Evolutionary conservation across 2,113 vertebrate species (phyloP).

Genomic region (Vicugna pacos): DNA sequence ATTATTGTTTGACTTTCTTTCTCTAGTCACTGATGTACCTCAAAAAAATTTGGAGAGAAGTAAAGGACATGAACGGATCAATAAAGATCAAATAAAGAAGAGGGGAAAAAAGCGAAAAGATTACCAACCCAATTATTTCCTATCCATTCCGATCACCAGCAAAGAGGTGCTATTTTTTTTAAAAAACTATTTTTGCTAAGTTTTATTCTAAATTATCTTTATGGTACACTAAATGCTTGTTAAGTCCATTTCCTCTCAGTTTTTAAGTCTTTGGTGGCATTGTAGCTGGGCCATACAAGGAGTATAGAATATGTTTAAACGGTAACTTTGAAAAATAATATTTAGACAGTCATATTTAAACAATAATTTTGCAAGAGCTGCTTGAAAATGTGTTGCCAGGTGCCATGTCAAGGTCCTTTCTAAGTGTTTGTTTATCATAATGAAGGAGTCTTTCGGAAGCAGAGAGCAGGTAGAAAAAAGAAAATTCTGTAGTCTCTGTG

Average conservation of each 20-base stretch:
- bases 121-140: conserved; percentile 94
- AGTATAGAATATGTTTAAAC: conserved; percentile 1
- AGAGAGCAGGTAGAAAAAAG: background rate
- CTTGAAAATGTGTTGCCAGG: background rate
- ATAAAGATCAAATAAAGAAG: conserved; percentile 86
- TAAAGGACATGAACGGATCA: conserved; percentile 86
- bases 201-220: conserved; percentile 56
- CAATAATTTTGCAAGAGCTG: background rate
- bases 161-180: conserved; percentile 84
- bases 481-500: background rate
- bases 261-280: background rate
- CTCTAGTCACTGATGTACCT: conserved; percentile 84
- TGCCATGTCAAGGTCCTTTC: background rate
- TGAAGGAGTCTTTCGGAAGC: background rate
- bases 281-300: background rate
- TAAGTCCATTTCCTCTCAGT: background rate
- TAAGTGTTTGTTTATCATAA: background rate
- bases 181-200: background rate
- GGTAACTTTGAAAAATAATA: conserved; percentile 21
- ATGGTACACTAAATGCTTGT: background rate
- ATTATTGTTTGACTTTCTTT: conserved; percentile 34
- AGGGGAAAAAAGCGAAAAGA: conserved; percentile 89
- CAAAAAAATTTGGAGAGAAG: conserved; percentile 87
- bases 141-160: conserved; percentile 95
- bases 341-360: background rate